Base-by-base conservation (phyloP, 2,113 vertebrate species). In the Paradoxurus hermaphroditus region DNA sequence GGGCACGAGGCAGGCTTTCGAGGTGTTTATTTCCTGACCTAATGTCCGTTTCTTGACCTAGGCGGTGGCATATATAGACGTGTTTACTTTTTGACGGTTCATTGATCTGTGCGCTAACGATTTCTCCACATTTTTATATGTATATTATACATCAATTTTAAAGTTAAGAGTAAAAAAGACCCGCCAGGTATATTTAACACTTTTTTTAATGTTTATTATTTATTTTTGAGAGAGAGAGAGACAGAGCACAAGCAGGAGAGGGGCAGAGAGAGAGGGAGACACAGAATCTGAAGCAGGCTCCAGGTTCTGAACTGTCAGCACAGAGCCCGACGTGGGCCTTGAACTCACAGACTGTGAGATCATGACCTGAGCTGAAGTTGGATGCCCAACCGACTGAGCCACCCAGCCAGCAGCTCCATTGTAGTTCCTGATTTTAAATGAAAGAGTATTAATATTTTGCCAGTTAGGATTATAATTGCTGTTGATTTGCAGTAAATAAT, bases 361-460 rank as follows among this genome's bases (percentile, higher is more conserved):
- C 39, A 73, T 44, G 39, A 73, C 14, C 72, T 29, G 39, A 73
- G 72, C 39, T 4, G 6, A 73, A 27, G 39, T 25, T 6, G 27
- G 39, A 29, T 2, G 11, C 25, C 15, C 27, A 27, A 73, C 39
- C 5, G 6, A 73, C 72, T 73, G 23, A 73, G 70, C 39, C 12
- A 41, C 23, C 39, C 70, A 41, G 70, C 11, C 1, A 41, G 70
- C 11, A 0, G 11, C 36, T 12, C 70, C 21, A 56, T 56, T 56
- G 53, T 56, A 56, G 53, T 56, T 56, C 53, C 16, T 56, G 56
- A 59, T 59, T 59, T 75, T 86, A 53, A 90, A 82, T 82, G 11
- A 78, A 92, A 96, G 46, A 82, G 65, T 97, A 90, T 81, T 83
- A 53, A 21, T 83, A 72, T 90, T 92, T 94, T 79, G 51, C 36